Base-by-base conservation (phyloP, 2,113 vertebrate species). In the Cavia porcellus region DNA sequence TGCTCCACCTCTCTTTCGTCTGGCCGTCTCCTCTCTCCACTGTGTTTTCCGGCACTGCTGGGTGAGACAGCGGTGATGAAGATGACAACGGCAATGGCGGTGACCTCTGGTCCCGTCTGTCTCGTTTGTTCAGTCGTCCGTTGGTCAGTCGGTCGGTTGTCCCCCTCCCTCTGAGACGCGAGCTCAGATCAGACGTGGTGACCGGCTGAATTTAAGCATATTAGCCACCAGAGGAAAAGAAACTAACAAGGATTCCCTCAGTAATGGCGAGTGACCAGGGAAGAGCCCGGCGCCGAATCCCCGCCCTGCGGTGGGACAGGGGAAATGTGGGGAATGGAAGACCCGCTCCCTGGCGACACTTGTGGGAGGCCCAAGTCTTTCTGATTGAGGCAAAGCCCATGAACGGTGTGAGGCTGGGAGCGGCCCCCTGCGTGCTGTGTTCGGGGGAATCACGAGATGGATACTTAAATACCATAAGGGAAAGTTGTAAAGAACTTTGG, bases 141-240 rank as follows among this genome's bases (percentile, higher is more conserved):
- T 38, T 38, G 38, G 38, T 38, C 38, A 38, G 38, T 38, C 38
- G 38, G 38, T 38, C 38, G 38, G 38, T 38, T 38, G 38, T 38
- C n/a, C 4, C 70, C 70, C 70, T 5, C 70, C 38, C 72, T 52
- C 77, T 7, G 47, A 52, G 30, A 19, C 30, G 77, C 30, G 77
- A 80, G 47, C 77, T 80, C 77, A 80, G 77, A 80, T 52, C 77
- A 80, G 77, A 83, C 17, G 9, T 84, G 86, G 79, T 13, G 42
- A 94, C 79, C 86, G 17, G 57, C 86, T 94, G 79, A 84, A 84
- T 84, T 94, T 94, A 90, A 90, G 81, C 81, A 86, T 92, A 86
- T 92, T 92, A 95, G 89, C 87, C 74, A 95, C 89, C 52, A 32
- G 74, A 95, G 89, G 79, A 86, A 95, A 91, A 95, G 89, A 95